Base-by-base conservation (phyloP, 2,113 vertebrate genomes). In the Stigmatopora nigra region DNA sequence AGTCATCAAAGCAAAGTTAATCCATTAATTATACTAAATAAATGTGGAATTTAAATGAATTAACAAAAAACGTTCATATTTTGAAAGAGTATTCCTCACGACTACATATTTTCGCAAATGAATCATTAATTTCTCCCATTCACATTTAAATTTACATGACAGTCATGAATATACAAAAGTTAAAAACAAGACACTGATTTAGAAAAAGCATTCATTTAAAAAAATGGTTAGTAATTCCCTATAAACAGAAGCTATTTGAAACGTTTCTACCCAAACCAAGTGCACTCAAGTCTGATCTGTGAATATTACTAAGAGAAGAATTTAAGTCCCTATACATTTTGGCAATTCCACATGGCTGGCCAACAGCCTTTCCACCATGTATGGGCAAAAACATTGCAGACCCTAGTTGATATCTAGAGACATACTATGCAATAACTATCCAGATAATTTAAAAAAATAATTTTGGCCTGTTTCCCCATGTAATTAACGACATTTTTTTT, bases 401-500 rank as follows among this genome's bases (percentile, higher is more conserved):
- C 22, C 22, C 20, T 14, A 55, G 14, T n/a, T 19, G 20, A 58
- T 44, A 41, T 60, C 15, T 22, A n/a, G 20, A 56, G 25, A 20
- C 22, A 31, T 56, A 31, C 6, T 6, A 56, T 31, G 38, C 4
- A 41, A 7, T 41, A 31, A 31, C 2, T 31, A 31, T 31, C 25
- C 25, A 31, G 25, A 31, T 31, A 31, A 14, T 22, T n/a, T n/a
- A n/a, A n/a, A 55, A 13, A 22, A 11, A 44, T 19, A 59, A 3
- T 60, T n/a, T 41, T 20, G 59, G 41, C 41, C 22, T 45, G 20
- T 45, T 61, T 45, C 20, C 25, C 25, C 59, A 44, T 11, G 19
- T 22, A 20, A 19, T 61, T 61, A 45, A 61, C 12, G 64, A 7
- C 31, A 8, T 56, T 31, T 74, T 57, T 35, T 35, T 61, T 88